Evolutionary conservation across 2,888 invertebrate genomes (phyloP), one percentile per base, ranked within the genome.

Genomic region (Escarpia spicata): DNA sequence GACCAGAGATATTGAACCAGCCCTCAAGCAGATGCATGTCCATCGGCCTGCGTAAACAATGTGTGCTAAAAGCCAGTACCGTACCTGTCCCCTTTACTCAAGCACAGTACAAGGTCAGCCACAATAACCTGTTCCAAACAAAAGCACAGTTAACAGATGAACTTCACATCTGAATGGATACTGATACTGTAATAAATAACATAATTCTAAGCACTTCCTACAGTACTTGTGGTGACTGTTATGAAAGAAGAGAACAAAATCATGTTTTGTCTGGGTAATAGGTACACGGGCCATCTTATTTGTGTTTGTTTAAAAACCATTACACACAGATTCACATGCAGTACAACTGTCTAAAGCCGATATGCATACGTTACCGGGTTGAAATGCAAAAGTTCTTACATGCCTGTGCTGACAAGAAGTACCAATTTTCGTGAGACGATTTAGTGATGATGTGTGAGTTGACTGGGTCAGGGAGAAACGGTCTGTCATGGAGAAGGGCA

Each of bases 381-480:
- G 75, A 75, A 75, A 75, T 75, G 75, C 75, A 75, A 75, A 75
- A 75, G 75, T 75, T 75, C 75, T 75, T 75, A 75, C 75, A 75
- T 75, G 75, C 75, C 75, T 75, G 75, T 75, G 75, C 75, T 75
- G 75, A 75, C 75, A 75, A 75, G 75, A 75, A 75, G 75, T 75
- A 75, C 75, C 75, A 75, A 75, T 75, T 75, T 75, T 75, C 75
- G 75, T 6, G 75, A 75, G 75, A 75, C 75, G 75, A 26, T 26
- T 75, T 75, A 75, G 75, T 75, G 75, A 75, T 75, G 75, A 75
- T 75, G 75, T 75, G 75, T 52, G 75, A 75, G 75, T 26, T 75
- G 75, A 75, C 26, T 75, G 75, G n/a, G 75, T 75, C 75, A 75
- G 75, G 75, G 75, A 75, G 75, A 75, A 75, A 75, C 75, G 75